Percentiles rank a stretch among this genome's conserved stretches.
Evolutionary conservation across 2,113 vertebrate species (phyloP).

Genomic region (Marmota monax): DNA sequence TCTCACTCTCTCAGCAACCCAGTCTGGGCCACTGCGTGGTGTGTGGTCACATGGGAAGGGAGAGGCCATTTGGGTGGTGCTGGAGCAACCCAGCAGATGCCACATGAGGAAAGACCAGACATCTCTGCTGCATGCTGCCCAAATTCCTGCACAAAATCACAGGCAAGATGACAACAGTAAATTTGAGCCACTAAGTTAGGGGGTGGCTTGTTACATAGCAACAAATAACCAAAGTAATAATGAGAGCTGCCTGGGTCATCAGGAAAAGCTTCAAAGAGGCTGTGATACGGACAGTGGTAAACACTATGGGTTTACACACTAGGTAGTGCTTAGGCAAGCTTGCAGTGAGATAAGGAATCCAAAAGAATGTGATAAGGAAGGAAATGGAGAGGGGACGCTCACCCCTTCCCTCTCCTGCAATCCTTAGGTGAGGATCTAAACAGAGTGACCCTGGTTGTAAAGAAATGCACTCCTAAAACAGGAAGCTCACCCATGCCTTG

Average conservation of each 20-base stretch:
- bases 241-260: neutral
- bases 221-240: neutral
- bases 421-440: too few species aligned
- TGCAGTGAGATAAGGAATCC: too few species aligned
- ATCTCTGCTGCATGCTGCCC: neutral
- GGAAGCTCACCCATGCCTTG: too few species aligned
- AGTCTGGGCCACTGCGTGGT: neutral
- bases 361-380: too few species aligned
- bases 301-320: too few species aligned
- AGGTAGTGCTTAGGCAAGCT: too few species aligned
- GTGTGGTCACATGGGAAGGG: neutral
- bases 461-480: too few species aligned
- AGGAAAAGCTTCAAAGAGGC: rapidly evolving
- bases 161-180: neutral
- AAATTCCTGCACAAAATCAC: neutral
- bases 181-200: neutral
- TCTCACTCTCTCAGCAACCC: neutral
- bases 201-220: neutral
- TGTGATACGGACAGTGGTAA: rapidly evolving
- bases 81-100: neutral
- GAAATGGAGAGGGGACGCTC: too few species aligned
- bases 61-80: neutral
- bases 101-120: too few species aligned
- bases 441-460: too few species aligned
- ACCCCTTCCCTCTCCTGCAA: too few species aligned